Evolutionary conservation across 1,140 invertebrate genomes (phyloP), one percentile per base, ranked within the genome.

Genomic region (Drosophila quadrilineata): DNA sequence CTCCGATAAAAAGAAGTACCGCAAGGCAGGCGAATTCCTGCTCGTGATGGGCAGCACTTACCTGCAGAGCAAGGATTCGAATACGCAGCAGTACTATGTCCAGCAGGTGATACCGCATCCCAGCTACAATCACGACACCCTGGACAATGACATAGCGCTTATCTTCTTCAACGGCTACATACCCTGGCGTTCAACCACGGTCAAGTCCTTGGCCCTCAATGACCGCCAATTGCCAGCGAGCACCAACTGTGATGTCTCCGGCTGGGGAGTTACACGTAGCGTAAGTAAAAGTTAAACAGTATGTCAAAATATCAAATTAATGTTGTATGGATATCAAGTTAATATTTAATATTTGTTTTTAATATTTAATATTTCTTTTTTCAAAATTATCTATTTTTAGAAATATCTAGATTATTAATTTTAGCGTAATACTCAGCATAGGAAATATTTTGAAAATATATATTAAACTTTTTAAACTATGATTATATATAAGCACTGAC

Each of bases 131-230:
- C 40, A 52, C 0, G 17, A 14, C 0, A 16, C 62, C 1, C 12
- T 85, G 14, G 56, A 40, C 5, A 73, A 88, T 10, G 86, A 88
- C 35, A 69, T 88, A 14, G 69, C 70, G 0, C 10, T 87, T 3
- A 50, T 87, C 46, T 75, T 88, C 16, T 66, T 88, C 24, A 77
- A 87, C 16, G 86, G 86, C 0, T 76, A 49, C 2, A 72, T 88
- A 16, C 84, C 85, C 1, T 66, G 66, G 59, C 46, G 54, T 4
- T 66, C 45, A 17, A 3, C 21, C 0, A 46, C 38, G 0, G 71
- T 77, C 0, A 31, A 9, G 33, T 48, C 86, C 1, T 28, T 88
- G 41, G 3, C 68, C 0, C 28, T 86, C 0, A 73, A 71, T 12
- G 10, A 8, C 0, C 12, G 5, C 3, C 0, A 0, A 1, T 26